Conservation (phyloP, 2,797 vertebrate species). For the Cirrhinus molitorella region DNA sequence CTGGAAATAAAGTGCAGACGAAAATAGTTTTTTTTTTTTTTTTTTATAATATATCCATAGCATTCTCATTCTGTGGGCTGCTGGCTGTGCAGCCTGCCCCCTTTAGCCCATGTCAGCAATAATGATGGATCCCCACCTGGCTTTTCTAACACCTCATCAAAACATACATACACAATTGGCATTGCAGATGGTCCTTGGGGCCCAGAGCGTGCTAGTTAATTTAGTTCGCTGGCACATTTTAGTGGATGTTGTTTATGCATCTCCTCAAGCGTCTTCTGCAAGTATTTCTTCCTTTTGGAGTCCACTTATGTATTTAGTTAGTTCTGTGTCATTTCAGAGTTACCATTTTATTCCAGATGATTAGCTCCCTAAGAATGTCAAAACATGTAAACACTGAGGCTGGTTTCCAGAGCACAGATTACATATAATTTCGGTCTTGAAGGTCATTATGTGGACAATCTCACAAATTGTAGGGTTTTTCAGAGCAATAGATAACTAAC, state of each 20-base stretch:
- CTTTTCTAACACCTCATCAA: conserved; percentile 48
- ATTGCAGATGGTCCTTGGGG: conserved; percentile 19
- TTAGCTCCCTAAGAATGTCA: not conserved
- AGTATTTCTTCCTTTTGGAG: not conserved
- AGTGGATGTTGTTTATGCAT: not conserved
- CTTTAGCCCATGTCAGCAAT: conserved; percentile 36
- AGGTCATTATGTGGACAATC: conserved; percentile 22
- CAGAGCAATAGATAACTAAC: not conserved
- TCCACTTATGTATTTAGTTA: not conserved
- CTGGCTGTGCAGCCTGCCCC: conserved; percentile 24
- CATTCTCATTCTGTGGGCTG: conserved; percentile 7
- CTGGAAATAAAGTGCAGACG: conserved; percentile 30
- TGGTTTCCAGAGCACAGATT: conserved; percentile 4
- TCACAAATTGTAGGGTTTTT: not conserved
- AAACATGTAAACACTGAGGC: conserved; percentile 3
- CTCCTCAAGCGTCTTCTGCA: not conserved
- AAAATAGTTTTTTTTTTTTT: conserved; percentile 16
- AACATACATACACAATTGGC: conserved; percentile 30
- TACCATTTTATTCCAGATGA: not conserved
- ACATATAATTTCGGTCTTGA: conserved; percentile 11
- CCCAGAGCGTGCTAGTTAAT: not conserved
- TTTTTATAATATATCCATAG: not conserved
- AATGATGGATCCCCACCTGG: conserved; percentile 47
- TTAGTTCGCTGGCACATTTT: conserved; percentile 5
- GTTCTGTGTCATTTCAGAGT: conserved; percentile 10